A percentile compares a stretch with the other conserved stretches of the same genome.
Evolutionary conservation across 2,113 vertebrate species (phyloP).

Genomic region (Xiphophorus couchianus): DNA sequence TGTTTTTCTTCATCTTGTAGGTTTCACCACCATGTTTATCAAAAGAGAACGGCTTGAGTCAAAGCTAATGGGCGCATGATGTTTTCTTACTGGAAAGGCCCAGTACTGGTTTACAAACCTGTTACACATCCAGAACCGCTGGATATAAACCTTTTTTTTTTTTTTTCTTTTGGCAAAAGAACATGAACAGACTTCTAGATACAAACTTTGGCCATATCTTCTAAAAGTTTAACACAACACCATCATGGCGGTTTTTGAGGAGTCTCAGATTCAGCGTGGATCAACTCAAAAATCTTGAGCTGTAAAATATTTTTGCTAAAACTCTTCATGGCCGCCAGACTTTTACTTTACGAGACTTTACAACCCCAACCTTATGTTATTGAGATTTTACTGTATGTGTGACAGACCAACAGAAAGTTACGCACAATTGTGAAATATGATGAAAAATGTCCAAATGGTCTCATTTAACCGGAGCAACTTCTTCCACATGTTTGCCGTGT

Average conservation of each 20-base stretch:
- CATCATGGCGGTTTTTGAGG: not conserved
- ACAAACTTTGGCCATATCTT: accelerated
- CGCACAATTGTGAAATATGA: no score
- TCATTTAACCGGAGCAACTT: no score
- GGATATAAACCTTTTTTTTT: not conserved
- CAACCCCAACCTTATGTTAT: no score
- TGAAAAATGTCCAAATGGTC: no score
- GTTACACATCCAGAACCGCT: no score
- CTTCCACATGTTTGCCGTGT: no score
- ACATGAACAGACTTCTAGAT: not conserved
- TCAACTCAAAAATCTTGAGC: not conserved
- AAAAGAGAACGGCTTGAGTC: not conserved
- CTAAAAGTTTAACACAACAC: not conserved
- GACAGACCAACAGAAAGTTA: no score
- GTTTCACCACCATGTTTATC: not conserved
- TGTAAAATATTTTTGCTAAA: not conserved
- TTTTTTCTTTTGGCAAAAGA: no score
- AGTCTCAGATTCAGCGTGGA: not conserved
- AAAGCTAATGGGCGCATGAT: not conserved
- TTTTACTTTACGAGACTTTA: not conserved
- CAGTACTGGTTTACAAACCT: not conserved
- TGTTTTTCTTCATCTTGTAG: conserved; percentile 20
- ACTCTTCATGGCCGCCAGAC: no score
- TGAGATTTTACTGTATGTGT: no score
- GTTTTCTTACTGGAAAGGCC: not conserved